Percentiles rank a stretch among this genome's conserved stretches.
phyloP scores from a whole-genome alignment of 2,113 vertebrate genomes.

The Poeciliopsis turrubarensis region DNA sequence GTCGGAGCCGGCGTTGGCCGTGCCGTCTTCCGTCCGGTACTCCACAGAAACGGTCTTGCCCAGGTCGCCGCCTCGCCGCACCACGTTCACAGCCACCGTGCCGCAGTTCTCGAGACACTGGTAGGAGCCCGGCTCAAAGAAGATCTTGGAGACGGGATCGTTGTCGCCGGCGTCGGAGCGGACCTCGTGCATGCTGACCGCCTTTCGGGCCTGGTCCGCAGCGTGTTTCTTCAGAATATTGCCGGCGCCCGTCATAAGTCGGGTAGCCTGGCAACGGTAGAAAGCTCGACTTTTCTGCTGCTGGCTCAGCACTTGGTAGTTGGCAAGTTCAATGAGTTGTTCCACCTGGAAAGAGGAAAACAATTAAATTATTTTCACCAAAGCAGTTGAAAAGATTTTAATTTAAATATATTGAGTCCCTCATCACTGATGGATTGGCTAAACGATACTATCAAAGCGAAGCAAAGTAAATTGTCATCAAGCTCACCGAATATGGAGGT shows the following conservation, averaged over 20 bases:
- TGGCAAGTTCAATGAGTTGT: slow-evolving; percentile 96
- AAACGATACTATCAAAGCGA: no score
- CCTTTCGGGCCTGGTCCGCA: slow-evolving; percentile 96
- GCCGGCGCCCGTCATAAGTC: slow-evolving; percentile 96
- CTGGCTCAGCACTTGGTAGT: slow-evolving; percentile 98
- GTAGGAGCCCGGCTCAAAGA: slow-evolving; percentile 93
- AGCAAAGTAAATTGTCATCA: no score
- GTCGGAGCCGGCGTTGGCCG: slow-evolving; percentile 95
- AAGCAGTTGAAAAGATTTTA: neutral
- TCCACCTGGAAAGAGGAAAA: slow-evolving; percentile 79
- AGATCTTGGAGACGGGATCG: slow-evolving; percentile 91
- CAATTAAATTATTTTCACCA: neutral
- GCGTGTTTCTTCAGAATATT: slow-evolving; percentile 98
- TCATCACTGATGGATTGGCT: no score
- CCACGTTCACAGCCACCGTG: slow-evolving; percentile 90
- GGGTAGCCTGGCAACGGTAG: slow-evolving; percentile 97
- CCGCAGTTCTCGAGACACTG: slow-evolving; percentile 99
- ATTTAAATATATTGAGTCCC: neutral
- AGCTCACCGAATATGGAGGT: no score
- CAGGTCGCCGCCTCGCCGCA: slow-evolving; percentile 91
- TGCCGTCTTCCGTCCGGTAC: slow-evolving; percentile 97
- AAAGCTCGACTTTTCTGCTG: slow-evolving; percentile 98
- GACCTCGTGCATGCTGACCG: slow-evolving; percentile 97
- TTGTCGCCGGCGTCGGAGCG: slow-evolving; percentile 87
- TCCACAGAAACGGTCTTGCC: slow-evolving; percentile 89